Evolutionary conservation across 2,113 vertebrate species (phyloP).

Genomic region (Bubalus kerabau): DNA sequence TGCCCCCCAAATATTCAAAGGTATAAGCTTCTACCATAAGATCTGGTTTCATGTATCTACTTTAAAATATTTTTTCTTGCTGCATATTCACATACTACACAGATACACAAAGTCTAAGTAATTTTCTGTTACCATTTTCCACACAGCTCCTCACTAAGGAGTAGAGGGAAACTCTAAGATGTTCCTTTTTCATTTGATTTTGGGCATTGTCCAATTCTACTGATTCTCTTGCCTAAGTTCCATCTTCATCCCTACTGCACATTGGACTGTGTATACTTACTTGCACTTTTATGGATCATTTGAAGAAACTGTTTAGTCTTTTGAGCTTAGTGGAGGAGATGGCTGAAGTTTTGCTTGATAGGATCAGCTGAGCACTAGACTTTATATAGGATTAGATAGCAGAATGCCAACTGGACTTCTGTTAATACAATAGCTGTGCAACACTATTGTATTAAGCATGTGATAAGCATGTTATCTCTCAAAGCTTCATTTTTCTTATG

Average conservation of each 20-base stretch:
- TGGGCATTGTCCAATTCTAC: not conserved
- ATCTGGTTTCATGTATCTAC: not conserved
- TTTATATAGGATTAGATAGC: not conserved
- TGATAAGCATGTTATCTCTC: not conserved
- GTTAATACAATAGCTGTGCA: not conserved
- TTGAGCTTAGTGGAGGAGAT: not conserved
- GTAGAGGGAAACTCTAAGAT: not conserved
- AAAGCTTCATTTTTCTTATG: not conserved
- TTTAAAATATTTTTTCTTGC: not conserved
- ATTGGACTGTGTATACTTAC: fast-evolving
- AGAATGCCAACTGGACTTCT: not conserved
- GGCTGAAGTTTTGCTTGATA: not conserved
- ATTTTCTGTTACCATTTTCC: not conserved
- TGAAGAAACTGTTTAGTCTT: not conserved
- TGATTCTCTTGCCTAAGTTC: not conserved
- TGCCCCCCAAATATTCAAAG: not conserved
- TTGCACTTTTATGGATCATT: not conserved
- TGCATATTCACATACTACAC: not conserved
- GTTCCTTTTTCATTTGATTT: not conserved
- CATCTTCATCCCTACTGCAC: no score
- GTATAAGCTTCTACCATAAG: not conserved
- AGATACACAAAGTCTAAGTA: not conserved
- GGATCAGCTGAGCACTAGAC: not conserved
- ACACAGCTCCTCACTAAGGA: not conserved
- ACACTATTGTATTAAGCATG: not conserved